phyloP scores from a whole-genome alignment of 2,888 invertebrate genomes.

The Cheilosia soror region DNA sequence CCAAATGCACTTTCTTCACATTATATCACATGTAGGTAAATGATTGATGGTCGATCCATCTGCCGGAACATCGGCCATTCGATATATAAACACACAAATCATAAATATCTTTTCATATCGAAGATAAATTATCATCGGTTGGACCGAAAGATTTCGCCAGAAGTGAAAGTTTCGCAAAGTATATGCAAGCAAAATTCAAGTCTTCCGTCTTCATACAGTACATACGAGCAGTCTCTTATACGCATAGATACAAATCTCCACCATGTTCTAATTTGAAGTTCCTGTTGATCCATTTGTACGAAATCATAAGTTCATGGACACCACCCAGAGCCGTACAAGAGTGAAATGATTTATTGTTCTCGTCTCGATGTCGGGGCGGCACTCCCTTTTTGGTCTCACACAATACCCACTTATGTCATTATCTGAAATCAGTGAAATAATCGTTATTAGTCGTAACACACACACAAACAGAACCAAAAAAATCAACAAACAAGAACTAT shows the following conservation, averaged over 20 bases:
- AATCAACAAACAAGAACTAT: not conserved
- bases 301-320: constrained; percentile 61
- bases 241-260: not conserved
- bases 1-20: constrained; percentile 2
- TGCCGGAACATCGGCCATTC: constrained; percentile 19
- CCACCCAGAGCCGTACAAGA: constrained; percentile 15
- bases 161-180: constrained; percentile 61
- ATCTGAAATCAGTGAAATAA: constrained; percentile 62
- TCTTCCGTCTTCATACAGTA: not conserved
- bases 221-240: constrained; percentile 3
- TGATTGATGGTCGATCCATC: constrained; percentile 18
- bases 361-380: constrained; percentile 18
- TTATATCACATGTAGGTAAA: constrained; percentile 8
- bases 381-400: constrained; percentile 53
- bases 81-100: constrained; percentile 24
- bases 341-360: constrained; percentile 60
- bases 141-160: constrained; percentile 46
- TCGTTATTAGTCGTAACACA: constrained; percentile 23
- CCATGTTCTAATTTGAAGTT: constrained; percentile 48
- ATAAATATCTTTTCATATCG: constrained; percentile 43
- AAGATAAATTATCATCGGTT: constrained; percentile 61
- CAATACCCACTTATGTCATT: constrained; percentile 59
- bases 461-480: not conserved
- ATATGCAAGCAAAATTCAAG: not conserved
- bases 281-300: constrained; percentile 17